Evolutionary conservation across 2,113 vertebrate species (phyloP).

Genomic region (Procavia capensis): DNA sequence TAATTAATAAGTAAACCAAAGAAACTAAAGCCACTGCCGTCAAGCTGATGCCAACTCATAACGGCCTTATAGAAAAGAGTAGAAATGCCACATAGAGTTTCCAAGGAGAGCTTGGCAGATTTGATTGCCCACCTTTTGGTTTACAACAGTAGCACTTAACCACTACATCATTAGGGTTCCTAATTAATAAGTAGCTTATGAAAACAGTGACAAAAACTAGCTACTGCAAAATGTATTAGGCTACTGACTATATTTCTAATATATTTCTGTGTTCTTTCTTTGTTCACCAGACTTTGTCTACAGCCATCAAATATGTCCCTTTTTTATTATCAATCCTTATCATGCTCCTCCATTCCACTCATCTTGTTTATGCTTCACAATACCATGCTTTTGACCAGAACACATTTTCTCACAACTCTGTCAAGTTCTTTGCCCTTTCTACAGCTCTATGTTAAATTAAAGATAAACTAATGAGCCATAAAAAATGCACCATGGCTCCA

Average conservation of each 20-base stretch:
- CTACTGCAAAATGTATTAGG: neutral
- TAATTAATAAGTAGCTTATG: neutral
- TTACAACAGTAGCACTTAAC: no score
- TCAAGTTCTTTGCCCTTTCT: neutral
- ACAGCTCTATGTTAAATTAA: slow-evolving; percentile 4
- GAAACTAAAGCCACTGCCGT: no score
- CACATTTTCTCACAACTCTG: neutral
- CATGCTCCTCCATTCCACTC: neutral
- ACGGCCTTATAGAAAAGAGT: no score
- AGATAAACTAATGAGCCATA: slow-evolving; percentile 52
- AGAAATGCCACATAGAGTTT: no score
- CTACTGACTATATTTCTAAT: neutral
- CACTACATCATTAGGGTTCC: no score
- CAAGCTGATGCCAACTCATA: no score
- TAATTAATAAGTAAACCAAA: no score
- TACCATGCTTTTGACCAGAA: neutral
- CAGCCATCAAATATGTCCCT: neutral
- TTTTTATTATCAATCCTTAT: neutral
- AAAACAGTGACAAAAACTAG: neutral
- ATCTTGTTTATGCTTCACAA: neutral
- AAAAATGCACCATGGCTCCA: neutral
- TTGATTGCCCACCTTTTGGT: no score
- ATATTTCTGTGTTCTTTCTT: neutral
- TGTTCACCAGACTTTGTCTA: neutral
- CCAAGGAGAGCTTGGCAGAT: no score